Conservation (phyloP, 2,797 vertebrate genomes). For the Paguma larvata region DNA sequence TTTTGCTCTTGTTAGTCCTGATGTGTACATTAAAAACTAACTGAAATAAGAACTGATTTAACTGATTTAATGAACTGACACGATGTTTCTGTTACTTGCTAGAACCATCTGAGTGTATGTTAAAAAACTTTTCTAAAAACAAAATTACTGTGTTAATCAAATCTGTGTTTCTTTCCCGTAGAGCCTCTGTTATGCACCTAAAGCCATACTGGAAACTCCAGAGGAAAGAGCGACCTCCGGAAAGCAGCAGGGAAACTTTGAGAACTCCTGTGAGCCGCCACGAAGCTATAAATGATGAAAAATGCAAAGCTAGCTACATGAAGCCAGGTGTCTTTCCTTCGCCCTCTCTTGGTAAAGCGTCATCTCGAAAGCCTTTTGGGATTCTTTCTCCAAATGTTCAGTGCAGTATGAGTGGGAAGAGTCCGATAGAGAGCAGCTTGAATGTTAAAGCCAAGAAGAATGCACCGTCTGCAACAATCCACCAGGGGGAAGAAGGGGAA, state of each 20-base stretch:
- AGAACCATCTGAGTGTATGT: background rate
- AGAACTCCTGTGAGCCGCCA: conserved; percentile 85
- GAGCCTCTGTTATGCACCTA: conserved; percentile 95
- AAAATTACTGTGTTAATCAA: conserved; percentile 28
- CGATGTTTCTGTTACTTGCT: conserved; percentile 20
- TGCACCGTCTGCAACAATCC: conserved; percentile 85
- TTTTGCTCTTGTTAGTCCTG: conserved; percentile 62
- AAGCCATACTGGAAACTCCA: conserved; percentile 93
- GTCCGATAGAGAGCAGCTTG: conserved; percentile 75
- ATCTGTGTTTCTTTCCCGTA: conserved; percentile 82
- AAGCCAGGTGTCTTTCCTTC: conserved; percentile 83
- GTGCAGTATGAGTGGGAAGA: conserved; percentile 87
- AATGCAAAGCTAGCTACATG: conserved; percentile 79
- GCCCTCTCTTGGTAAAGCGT: conserved; percentile 80
- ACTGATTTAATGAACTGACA: conserved; percentile 7
- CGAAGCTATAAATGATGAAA: conserved; percentile 86
- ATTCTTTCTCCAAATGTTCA: conserved; percentile 92
- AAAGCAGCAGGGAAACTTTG: conserved; percentile 86
- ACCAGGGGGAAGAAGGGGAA: conserved; percentile 90
- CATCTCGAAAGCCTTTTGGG: conserved; percentile 89
- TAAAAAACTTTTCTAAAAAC: conserved; percentile 17
- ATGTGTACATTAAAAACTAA: conserved; percentile 30
- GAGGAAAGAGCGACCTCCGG: conserved; percentile 90
- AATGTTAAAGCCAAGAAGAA: conserved; percentile 85
- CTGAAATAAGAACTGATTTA: background rate